Base-by-base conservation (phyloP, 2,797 vertebrate genomes). In the Schizopygopsis pylzovi region DNA sequence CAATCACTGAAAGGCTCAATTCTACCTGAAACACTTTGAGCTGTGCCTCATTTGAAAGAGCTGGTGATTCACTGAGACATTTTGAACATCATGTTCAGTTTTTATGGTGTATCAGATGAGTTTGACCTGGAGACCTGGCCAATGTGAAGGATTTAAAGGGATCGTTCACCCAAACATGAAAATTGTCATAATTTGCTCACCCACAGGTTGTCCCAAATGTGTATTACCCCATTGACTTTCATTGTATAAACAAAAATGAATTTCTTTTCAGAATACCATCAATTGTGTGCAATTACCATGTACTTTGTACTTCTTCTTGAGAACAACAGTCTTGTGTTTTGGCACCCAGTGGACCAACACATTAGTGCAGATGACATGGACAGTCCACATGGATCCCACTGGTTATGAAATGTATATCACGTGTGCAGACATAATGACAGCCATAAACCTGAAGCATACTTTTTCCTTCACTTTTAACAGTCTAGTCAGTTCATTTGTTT, bases 71-170 rank as follows among this genome's bases (percentile, higher is more conserved):
- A 80, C 43, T 20, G 61, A 65, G 43, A 43, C 45, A 45, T 79
- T 80, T 67, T 49, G 10, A 80, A 80, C 25, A n/a, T 67, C 10
- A 4, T 80, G 59, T 80, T 80, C 41, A 67, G 59, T 67, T 80
- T 65, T 47, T 49, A 59, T 65, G 41, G 1, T 22, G 28, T 33
- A 25, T 65, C 16, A 47, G 59, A 79, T 1, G 12, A 52, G 41
- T 28, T 52, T 49, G 43, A 45, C 41, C 41, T 41, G 33, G 33
- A 77, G 52, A 56, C 75, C 52, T 59, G 33, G 10, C 15, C 47
- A 11, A 75, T 49, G 71, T 28, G 45, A 49, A 49, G 45, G 45
- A 52, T 52, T 52, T 75, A 33, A 75, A 75, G 9, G 45, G 16
- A 75, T 49, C 16, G 13, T 18, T 28, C 22, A 25, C 6, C 3